Percentiles rank a stretch among this genome's conserved stretches.
These are phyloP conservation scores for Zoanthus gigantus DNA, from an alignment of 92 coral and sea anemone species.

Conservation along the genomic window DNA sequence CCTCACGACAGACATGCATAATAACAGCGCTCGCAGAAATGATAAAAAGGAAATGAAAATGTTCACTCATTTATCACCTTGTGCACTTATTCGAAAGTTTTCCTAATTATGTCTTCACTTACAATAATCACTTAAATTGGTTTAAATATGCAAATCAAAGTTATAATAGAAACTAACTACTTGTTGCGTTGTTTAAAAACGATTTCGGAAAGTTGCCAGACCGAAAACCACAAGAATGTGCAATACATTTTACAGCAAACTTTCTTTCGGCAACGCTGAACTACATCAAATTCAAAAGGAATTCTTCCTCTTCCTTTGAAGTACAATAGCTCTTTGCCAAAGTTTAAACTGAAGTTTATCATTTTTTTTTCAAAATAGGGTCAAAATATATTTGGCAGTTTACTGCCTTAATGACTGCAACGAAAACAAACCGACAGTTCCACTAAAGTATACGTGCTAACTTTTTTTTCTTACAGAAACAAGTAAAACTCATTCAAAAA, in stretches of 20 bases:
- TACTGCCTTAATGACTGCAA: background rate
- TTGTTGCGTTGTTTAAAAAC: slow-evolving; percentile 3
- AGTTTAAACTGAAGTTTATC: background rate
- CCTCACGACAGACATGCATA: slow-evolving; percentile 1
- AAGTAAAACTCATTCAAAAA: background rate
- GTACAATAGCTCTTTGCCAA: background rate
- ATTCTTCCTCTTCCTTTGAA: background rate
- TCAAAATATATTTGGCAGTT: background rate
- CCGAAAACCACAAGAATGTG: background rate
- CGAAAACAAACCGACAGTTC: background rate
- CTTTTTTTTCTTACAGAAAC: background rate
- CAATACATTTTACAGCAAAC: background rate
- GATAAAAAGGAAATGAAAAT: slow-evolving; percentile 1
- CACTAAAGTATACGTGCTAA: background rate
- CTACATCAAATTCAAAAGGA: background rate
- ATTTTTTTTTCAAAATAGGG: too few species aligned
- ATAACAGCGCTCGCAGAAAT: background rate
- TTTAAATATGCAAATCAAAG: background rate
- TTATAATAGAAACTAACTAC: too few species aligned
- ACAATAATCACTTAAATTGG: background rate
- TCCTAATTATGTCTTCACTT: background rate
- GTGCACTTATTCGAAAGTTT: background rate
- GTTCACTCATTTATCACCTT: background rate
- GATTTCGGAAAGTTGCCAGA: slow-evolving; percentile 11
- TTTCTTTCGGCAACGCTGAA: background rate